These are phyloP conservation scores for Gallinago paraguaiae DNA, from an alignment of 2,113 vertebrate species.

Conservation along the genomic window DNA sequence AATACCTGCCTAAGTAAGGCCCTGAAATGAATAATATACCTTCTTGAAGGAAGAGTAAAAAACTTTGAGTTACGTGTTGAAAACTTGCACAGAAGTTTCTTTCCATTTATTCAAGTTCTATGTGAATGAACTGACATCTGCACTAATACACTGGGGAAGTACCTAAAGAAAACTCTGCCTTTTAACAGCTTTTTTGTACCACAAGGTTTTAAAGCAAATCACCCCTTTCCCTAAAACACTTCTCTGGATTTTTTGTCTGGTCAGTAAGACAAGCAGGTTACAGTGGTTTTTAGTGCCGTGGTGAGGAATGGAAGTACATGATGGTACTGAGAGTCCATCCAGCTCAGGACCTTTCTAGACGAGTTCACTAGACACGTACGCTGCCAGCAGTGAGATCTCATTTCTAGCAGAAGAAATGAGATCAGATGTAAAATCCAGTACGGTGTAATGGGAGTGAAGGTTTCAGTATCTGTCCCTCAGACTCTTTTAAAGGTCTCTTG, in stretches of 20 bases:
- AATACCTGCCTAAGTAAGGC: conserved; percentile 51
- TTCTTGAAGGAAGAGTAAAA: background rate
- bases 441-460: background rate
- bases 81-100: background rate
- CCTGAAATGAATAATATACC: background rate
- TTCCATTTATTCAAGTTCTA: background rate
- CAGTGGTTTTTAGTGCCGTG: background rate
- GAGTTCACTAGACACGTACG: accelerated
- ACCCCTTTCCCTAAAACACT: background rate
- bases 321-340: background rate
- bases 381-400: background rate
- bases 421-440: background rate
- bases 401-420: conserved; percentile 9
- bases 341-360: background rate
- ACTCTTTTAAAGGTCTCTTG: background rate
- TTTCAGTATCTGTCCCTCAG: background rate
- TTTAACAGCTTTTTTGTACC: background rate
- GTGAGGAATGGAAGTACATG: background rate
- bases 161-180: background rate
- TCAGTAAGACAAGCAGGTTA: background rate
- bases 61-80: background rate
- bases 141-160: background rate
- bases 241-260: background rate
- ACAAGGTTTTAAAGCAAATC: background rate
- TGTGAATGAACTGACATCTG: background rate